Percentiles rank a stretch among this genome's conserved stretches.
Evolutionary conservation across 2,888 invertebrate species (phyloP).

Genomic region (Ophion ellenae): DNA sequence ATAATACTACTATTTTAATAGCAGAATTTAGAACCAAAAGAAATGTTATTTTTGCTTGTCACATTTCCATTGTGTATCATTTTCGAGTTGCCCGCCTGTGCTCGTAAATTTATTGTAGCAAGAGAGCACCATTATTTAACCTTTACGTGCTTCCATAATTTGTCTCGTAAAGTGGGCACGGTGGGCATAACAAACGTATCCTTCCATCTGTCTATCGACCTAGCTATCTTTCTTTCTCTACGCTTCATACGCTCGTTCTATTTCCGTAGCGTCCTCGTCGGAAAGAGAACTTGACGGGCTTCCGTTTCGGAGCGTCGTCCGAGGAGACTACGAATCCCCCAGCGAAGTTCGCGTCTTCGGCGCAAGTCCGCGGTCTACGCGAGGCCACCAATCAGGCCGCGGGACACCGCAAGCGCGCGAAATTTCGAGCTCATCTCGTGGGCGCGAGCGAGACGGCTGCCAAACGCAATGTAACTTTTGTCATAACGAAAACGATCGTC

Average conservation of each 20-base stretch:
- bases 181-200: not conserved
- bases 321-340: constrained; percentile 28
- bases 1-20: no score
- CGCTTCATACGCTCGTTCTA: constrained; percentile 14
- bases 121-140: not conserved
- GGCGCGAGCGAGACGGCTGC: not conserved
- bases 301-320: constrained; percentile 51
- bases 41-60: no score
- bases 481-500: no score
- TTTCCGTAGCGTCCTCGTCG: constrained; percentile 8
- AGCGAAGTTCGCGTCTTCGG: constrained; percentile 32
- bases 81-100: no score
- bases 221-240: not conserved
- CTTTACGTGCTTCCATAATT: not conserved
- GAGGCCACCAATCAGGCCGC: constrained; percentile 22
- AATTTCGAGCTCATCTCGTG: constrained; percentile 32
- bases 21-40: no score
- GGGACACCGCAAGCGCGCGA: constrained; percentile 37
- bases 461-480: not conserved
- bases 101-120: no score
- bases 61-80: no score
- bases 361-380: constrained; percentile 49
- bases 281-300: constrained; percentile 47
- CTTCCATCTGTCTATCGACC: constrained; percentile 4
- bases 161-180: not conserved